Evolutionary conservation across 2,888 invertebrate genomes (phyloP).

Genomic region (Pediacus dermestoides): DNA sequence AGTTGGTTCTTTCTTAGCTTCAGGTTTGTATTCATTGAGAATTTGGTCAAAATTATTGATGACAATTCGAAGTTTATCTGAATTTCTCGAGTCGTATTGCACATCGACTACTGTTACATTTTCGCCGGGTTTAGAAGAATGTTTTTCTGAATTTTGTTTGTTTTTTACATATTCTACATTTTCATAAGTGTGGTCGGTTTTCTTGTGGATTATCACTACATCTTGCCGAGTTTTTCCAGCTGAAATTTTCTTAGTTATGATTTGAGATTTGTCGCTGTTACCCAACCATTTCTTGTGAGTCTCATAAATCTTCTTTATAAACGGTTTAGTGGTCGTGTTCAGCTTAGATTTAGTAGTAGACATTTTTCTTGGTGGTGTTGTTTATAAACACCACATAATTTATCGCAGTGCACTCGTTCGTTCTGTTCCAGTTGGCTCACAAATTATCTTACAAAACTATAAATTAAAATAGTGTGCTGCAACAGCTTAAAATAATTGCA

Average conservation of each 20-base stretch:
- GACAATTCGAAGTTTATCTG: constrained; percentile 50
- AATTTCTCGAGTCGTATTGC: constrained; percentile 18
- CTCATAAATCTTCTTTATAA: constrained; percentile 40
- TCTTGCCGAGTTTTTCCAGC: constrained; percentile 21
- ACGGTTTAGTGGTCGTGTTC: constrained; percentile 31
- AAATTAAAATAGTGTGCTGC: no score
- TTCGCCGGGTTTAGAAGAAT: constrained; percentile 45
- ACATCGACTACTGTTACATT: constrained; percentile 52
- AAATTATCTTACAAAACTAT: no score
- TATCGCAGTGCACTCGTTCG: no score
- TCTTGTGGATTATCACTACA: constrained; percentile 28
- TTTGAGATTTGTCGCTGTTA: constrained; percentile 14
- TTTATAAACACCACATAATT: no score
- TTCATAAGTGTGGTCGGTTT: constrained; percentile 35
- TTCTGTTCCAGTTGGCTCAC: no score
- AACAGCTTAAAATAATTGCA: no score
- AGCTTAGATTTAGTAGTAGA: constrained; percentile 36
- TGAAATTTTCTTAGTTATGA: constrained; percentile 13
- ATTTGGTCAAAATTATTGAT: constrained; percentile 56
- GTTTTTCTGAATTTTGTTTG: constrained; percentile 6
- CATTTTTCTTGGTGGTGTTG: constrained; percentile 24
- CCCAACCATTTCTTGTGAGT: constrained; percentile 38
- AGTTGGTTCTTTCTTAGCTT: constrained; percentile 25
- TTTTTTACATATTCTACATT: constrained; percentile 29
- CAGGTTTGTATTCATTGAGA: constrained; percentile 48